Base-by-base conservation (phyloP, 2,888 invertebrate species). In the Acanthosoma haemorrhoidale region DNA sequence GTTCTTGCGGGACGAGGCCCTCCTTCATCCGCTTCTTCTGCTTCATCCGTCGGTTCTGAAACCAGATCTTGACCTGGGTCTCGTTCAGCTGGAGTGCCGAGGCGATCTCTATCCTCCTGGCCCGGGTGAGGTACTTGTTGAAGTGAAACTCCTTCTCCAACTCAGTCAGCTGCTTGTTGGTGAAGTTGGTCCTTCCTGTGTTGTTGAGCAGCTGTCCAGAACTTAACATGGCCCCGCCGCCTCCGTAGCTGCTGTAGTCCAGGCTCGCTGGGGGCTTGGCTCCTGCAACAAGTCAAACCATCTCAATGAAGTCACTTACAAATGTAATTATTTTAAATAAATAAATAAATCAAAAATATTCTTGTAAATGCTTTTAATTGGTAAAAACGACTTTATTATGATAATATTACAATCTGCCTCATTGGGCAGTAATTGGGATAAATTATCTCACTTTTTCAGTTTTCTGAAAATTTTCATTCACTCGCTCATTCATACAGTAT, bases 91-190 rank as follows among this genome's bases (percentile, higher is more conserved):
- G 94, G 69, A 99, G 83, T 3, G 96, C 92, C 2, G 94, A 92
- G 0, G 99, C 99, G 76, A 99, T 99, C 82, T 99, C 99, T 80
- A 98, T 97, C 77, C 99, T 86, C 75, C 98, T 84, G 39, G 96
- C 97, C 76, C 98, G 84, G 39, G 98, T 99, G 78, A 99, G 87
- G 84, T 99, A 99, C 82, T 96, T 97, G 84, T 97, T 97, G 83
- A 96, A 98, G 81, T 98, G 98, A 83, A 98, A 99, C 81, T 99
- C 98, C 80, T 99, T 99, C 81, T 99, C 99, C 75, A 99, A 85
- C 81, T 99, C 99, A 2, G 98, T 99, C 74, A 99, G 87, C 81
- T 99, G 99, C 82, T 98, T 98, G 82, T 98, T 99, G 75, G 97
- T 97, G 84, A 99, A 99, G 83, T 99, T 99, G 39, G 99, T 99